Conservation (phyloP, 2,113 vertebrate genomes). For the Gila orcuttii region DNA sequence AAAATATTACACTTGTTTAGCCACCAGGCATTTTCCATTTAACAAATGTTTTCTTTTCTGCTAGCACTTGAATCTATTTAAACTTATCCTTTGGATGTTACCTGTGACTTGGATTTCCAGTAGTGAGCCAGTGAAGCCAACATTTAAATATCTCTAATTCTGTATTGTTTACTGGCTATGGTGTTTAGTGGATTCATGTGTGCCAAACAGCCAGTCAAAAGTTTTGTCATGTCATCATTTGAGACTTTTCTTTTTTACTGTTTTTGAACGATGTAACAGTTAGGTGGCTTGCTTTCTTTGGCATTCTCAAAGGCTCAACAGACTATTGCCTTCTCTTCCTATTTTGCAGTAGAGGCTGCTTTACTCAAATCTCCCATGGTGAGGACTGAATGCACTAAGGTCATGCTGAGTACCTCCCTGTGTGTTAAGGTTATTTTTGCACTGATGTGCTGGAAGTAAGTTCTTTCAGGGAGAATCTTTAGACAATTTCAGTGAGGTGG, state of each 20-base stretch:
- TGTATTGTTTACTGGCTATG: background rate
- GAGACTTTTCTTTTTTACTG: conserved; percentile 4
- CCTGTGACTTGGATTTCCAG: background rate
- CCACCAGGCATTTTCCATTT: background rate
- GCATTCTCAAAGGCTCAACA: conserved; percentile 2
- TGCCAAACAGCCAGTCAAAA: background rate
- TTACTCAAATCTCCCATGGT: background rate
- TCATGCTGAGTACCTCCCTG: background rate
- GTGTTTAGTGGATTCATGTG: conserved; percentile 8
- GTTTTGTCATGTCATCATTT: background rate
- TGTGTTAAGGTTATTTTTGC: background rate
- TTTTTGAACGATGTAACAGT: background rate
- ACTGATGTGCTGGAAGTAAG: background rate
- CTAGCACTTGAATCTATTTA: background rate
- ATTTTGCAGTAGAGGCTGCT: conserved; percentile 2
- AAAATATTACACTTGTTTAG: background rate
- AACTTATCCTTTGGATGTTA: background rate
- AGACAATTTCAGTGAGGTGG: background rate
- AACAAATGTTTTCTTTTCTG: background rate
- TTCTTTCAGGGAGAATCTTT: background rate
- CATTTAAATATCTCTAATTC: background rate
- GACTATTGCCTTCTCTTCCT: background rate
- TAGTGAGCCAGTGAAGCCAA: background rate
- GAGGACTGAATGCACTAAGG: conserved; percentile 5
- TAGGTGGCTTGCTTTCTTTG: background rate